phyloP scores from a whole-genome alignment of 2,797 vertebrate genomes.

The Rousettus madagascariensis region DNA sequence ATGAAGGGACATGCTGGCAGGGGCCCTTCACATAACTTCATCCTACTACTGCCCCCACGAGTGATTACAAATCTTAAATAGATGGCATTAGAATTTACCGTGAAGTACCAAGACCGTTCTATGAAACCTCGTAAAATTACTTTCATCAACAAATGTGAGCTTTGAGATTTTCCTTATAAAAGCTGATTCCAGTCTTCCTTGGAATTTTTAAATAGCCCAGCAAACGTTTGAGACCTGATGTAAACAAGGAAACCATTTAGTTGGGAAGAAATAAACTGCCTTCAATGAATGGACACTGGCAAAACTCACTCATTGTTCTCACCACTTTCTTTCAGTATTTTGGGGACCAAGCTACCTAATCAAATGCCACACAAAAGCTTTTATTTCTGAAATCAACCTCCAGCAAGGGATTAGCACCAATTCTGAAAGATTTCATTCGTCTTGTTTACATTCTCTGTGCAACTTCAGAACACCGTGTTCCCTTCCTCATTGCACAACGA shows the following conservation, averaged over 20 bases:
- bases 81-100: background rate
- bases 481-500: background rate
- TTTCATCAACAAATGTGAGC: background rate
- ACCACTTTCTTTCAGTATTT: background rate
- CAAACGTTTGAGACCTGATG: background rate
- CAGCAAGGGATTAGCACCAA: conserved; percentile 27
- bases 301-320: background rate
- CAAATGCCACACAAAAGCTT: background rate
- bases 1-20: background rate
- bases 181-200: background rate
- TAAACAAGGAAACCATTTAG: background rate
- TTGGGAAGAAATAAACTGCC: background rate
- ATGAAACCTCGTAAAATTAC: background rate
- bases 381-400: conserved; percentile 16
- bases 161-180: background rate
- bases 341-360: background rate
- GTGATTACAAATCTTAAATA: background rate
- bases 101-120: background rate
- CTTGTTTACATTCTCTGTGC: conserved; percentile 47
- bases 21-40: background rate
- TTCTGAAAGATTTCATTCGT: conserved; percentile 33
- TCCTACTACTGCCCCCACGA: background rate
- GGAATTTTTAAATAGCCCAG: background rate
- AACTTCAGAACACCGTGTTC: conserved; percentile 39
- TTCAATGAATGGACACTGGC: background rate